Conservation (phyloP, 1,140 invertebrate species). For the Drosophila sulfurigaster region DNA sequence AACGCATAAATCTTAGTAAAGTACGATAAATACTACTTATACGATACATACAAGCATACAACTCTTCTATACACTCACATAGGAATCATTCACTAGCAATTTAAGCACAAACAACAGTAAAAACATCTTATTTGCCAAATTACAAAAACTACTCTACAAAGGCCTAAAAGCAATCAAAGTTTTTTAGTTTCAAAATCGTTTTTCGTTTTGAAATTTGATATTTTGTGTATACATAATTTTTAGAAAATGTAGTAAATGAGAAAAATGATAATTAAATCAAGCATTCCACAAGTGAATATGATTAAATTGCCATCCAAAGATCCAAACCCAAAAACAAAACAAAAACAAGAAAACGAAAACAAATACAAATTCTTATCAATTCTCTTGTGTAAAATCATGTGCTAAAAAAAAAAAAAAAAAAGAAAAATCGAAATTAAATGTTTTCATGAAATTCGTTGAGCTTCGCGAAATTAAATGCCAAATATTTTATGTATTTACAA, state of each 20-base stretch:
- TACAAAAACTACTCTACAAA: constrained; percentile 9
- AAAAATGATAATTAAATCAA: background rate
- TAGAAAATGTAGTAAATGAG: constrained; percentile 14
- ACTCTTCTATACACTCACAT: background rate
- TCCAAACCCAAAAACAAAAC: constrained; percentile 33
- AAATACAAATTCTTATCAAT: constrained; percentile 15
- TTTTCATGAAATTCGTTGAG: constrained; percentile 58
- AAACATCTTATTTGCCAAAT: constrained; percentile 69
- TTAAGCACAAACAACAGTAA: constrained; percentile 61
- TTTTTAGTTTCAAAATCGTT: constrained; percentile 32
- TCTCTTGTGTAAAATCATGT: constrained; percentile 50
- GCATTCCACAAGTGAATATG: constrained; percentile 75
- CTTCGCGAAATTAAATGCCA: constrained; percentile 77
- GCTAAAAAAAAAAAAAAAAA: constrained; percentile 13
- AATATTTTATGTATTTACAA: constrained; percentile 79
- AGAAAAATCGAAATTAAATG: background rate
- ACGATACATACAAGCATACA: constrained; percentile 41
- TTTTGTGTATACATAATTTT: constrained; percentile 24
- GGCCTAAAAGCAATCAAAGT: constrained; percentile 54
- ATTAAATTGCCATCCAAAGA: constrained; percentile 49
- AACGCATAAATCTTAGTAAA: constrained; percentile 39
- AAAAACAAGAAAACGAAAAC: constrained; percentile 7
- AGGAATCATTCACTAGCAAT: constrained; percentile 47
- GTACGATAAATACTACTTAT: constrained; percentile 40
- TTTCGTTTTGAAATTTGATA: constrained; percentile 6